Base-by-base conservation (phyloP, 2,888 invertebrate genomes). In the Lasioglossum oenotherae region DNA sequence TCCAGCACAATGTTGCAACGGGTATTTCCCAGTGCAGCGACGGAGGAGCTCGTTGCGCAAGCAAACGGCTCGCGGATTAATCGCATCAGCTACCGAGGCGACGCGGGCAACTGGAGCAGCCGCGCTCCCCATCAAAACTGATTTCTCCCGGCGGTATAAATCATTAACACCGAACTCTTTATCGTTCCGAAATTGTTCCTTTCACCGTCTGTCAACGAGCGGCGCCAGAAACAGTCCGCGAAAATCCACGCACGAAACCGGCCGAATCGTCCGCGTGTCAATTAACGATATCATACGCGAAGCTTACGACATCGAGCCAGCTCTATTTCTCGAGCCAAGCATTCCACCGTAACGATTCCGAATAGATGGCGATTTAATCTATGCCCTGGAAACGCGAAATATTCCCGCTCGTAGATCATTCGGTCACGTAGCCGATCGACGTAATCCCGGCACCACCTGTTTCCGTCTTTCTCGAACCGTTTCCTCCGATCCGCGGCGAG, bases 1-100 rank as follows among this genome's bases (percentile, higher is more conserved):
- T 35, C 44, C 64, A 14, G 60, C 31, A 35, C 64, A 84, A 78
- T 78, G 78, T 78, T 78, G 84, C 84, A 83, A 84, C 78, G 74
- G 53, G 35, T 64, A 72, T 78, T 27, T 74, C 46, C 71, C 60
- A 19, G 6, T 82, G 74, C 49, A 41, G 2, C 49, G 31, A 71
- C 69, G 44, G 23, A 64, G 64, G 60, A n/a, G 49, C 46, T 74
- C 38, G 73, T 85, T 85, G 31, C 75, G 85, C 84, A 77, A 84
- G 64, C 41, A 69, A 73, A 75, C 23, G 71, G n/a, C 35, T 38
- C 27, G 67, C 69, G 78, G 67, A 76, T 80, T 80, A 60, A 80
- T 79, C 84, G 35, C 49, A 12, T 53, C 69, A 53, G 35, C 49
- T 72, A 44, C 23, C 49, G 72, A 49, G 8, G 23, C 49, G 49